These are phyloP conservation scores for Nebria salina DNA, from an alignment of 2,888 invertebrate species.

Conservation along the genomic window DNA sequence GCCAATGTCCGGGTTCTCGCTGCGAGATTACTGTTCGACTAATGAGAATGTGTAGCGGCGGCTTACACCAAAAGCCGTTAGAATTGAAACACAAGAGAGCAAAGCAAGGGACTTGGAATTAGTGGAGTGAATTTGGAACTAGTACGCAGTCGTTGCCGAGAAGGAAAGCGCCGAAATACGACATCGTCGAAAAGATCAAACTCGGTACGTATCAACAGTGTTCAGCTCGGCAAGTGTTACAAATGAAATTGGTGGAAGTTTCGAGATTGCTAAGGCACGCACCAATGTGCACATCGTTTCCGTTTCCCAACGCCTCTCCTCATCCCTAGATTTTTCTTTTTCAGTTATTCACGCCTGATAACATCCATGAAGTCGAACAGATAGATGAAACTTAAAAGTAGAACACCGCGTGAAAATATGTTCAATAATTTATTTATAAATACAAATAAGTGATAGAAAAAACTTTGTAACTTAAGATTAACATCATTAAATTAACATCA, in stretches of 20 bases:
- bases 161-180: background rate
- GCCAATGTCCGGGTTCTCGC: background rate
- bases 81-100: conserved; percentile 1
- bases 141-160: background rate
- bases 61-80: background rate
- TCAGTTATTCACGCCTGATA: background rate
- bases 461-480: too few species aligned
- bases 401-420: too few species aligned
- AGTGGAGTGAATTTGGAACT: background rate
- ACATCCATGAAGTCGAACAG: background rate
- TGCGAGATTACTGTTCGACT: background rate
- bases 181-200: background rate
- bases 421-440: too few species aligned
- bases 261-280: background rate
- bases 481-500: too few species aligned
- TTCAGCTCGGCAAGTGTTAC: background rate
- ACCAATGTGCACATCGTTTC: background rate
- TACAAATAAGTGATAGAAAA: too few species aligned
- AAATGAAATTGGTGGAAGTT: background rate
- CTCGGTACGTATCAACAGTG: background rate
- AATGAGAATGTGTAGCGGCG: background rate
- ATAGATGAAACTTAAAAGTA: background rate
- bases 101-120: background rate
- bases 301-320: background rate
- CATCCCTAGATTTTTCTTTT: background rate